These are phyloP conservation scores for Crepidodera aurea DNA, from an alignment of 2,888 invertebrate species.

Conservation along the genomic window DNA sequence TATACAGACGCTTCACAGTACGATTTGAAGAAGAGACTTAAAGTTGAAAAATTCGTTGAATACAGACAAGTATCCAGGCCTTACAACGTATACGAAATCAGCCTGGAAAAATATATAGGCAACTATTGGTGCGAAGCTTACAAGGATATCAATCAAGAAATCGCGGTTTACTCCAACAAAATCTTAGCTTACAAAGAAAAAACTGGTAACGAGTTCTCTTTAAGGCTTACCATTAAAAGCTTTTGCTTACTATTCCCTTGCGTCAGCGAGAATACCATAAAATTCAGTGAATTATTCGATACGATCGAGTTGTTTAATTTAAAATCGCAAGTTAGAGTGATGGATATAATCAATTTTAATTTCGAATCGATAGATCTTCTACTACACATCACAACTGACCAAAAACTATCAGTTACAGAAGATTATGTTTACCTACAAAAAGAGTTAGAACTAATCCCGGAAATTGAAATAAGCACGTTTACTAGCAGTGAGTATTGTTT, in stretches of 20 bases:
- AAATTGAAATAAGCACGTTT: slow-evolving; percentile 41
- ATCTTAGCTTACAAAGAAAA: slow-evolving; percentile 62
- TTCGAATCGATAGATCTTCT: slow-evolving; percentile 55
- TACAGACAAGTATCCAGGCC: slow-evolving; percentile 4
- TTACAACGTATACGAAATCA: slow-evolving; percentile 61
- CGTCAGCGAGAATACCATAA: neutral
- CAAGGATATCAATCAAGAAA: slow-evolving; percentile 54
- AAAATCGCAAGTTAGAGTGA: slow-evolving; percentile 54
- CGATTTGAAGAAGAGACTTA: slow-evolving; percentile 62
- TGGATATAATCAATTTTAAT: slow-evolving; percentile 65
- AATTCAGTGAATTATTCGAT: slow-evolving; percentile 8
- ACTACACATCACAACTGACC: slow-evolving; percentile 59
- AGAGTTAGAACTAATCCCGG: slow-evolving; percentile 7
- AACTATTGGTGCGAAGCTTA: slow-evolving; percentile 74
- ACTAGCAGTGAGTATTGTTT: slow-evolving; percentile 53
- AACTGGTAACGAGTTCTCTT: slow-evolving; percentile 50
- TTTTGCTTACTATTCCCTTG: slow-evolving; percentile 44
- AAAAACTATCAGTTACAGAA: slow-evolving; percentile 18
- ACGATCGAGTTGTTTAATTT: neutral
- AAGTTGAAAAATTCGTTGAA: slow-evolving; percentile 26
- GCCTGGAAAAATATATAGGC: slow-evolving; percentile 66
- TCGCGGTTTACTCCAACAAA: slow-evolving; percentile 63
- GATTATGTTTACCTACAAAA: slow-evolving; percentile 35
- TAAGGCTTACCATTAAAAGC: slow-evolving; percentile 52
- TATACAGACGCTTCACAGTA: slow-evolving; percentile 68